phyloP scores from a whole-genome alignment of 2,113 vertebrate species.

The Hassar affinis region DNA sequence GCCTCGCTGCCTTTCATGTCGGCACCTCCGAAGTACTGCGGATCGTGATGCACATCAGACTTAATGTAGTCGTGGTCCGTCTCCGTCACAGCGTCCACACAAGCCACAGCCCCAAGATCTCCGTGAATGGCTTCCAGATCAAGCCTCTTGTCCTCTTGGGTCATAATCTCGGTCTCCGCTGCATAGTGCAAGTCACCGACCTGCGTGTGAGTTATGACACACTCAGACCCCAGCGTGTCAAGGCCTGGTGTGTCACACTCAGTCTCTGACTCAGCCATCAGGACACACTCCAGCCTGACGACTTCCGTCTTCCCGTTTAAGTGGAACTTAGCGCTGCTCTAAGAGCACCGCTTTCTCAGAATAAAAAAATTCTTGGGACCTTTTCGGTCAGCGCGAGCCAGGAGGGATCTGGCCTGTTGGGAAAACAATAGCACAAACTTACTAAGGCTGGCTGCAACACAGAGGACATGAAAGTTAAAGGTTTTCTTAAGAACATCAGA shows the following conservation, averaged over 20 bases:
- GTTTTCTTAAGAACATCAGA: background rate
- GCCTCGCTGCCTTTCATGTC: constrained; percentile 66
- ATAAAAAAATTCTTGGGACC: constrained; percentile 2
- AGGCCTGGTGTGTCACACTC: constrained; percentile 81
- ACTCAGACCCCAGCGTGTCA: constrained; percentile 81
- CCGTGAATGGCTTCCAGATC: constrained; percentile 74
- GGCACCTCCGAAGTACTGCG: constrained; percentile 71
- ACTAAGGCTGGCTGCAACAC: background rate
- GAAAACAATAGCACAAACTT: background rate
- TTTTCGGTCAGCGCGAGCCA: constrained; percentile 52
- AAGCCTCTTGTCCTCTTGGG: constrained; percentile 73
- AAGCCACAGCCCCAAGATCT: constrained; percentile 70
- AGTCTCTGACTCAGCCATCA: constrained; percentile 82
- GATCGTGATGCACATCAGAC: constrained; percentile 69
- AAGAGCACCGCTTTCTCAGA: constrained; percentile 49
- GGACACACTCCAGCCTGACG: constrained; percentile 79
- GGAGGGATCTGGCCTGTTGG: constrained; percentile 41
- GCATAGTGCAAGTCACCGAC: constrained; percentile 77
- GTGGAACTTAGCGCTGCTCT: constrained; percentile 54
- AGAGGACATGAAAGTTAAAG: background rate
- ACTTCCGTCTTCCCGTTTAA: constrained; percentile 75
- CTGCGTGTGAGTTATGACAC: constrained; percentile 80
- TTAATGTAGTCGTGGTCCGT: constrained; percentile 79
- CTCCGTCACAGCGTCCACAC: constrained; percentile 73
- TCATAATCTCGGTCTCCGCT: constrained; percentile 78